Conservation (phyloP, 2,888 invertebrate species). For the Dicycla oo region DNA sequence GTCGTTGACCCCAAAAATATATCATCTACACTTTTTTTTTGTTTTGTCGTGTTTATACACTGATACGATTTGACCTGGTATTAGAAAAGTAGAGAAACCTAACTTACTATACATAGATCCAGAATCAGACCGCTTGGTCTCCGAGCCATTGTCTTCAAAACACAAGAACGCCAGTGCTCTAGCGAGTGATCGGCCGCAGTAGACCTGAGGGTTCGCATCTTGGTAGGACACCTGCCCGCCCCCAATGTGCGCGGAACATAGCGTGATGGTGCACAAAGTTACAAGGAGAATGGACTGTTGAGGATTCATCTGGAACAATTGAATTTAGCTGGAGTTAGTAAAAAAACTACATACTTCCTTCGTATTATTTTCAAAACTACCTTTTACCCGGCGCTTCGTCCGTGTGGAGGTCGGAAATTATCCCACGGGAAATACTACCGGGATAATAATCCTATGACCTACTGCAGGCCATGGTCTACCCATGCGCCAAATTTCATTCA, state of each 20-base stretch:
- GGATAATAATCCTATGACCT: too few species aligned
- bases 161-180: slow-evolving; percentile 74
- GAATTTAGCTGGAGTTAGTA: background rate
- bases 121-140: slow-evolving; percentile 71
- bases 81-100: background rate
- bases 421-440: too few species aligned
- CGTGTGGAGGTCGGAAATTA: too few species aligned
- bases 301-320: slow-evolving; percentile 71
- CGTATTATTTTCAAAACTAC: too few species aligned
- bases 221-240: slow-evolving; percentile 58
- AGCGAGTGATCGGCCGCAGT: slow-evolving; percentile 78
- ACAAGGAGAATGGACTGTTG: slow-evolving; percentile 55
- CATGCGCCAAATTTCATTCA: too few species aligned
- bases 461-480: too few species aligned
- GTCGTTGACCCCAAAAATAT: too few species aligned
- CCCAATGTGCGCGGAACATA: slow-evolving; percentile 71
- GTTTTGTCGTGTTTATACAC: background rate
- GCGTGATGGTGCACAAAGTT: slow-evolving; percentile 61
- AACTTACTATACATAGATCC: slow-evolving; percentile 75
- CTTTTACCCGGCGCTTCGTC: too few species aligned
- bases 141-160: slow-evolving; percentile 58
- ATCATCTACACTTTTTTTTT: background rate
- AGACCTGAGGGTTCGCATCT: slow-evolving; percentile 70
- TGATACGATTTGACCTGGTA: background rate
- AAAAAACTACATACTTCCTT: background rate